Conservation (phyloP, 2,113 vertebrate genomes). For the Xiphophorus hellerii region DNA sequence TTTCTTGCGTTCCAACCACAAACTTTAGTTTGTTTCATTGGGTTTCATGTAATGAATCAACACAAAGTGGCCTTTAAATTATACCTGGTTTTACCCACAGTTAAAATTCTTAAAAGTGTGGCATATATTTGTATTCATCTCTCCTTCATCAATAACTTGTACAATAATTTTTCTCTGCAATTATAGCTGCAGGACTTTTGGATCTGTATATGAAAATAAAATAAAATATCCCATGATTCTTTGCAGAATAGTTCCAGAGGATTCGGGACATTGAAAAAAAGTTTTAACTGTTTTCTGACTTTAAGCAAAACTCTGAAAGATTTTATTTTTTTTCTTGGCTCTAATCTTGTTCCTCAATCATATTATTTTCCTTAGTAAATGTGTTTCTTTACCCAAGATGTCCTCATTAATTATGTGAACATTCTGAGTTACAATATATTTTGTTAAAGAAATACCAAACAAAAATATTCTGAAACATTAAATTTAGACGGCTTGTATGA, state of each 20-base stretch:
- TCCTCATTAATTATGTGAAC: no score
- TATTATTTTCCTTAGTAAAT: no score
- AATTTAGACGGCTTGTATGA: no score
- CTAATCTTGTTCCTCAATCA: no score
- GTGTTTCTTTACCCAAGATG: no score
- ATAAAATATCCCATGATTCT: no score
- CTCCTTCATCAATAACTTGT: neutral
- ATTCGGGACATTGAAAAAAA: neutral
- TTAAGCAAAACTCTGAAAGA: no score
- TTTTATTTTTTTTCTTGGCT: no score
- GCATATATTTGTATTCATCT: neutral
- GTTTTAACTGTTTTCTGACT: no score
- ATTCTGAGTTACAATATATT: no score
- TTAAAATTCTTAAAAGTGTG: neutral
- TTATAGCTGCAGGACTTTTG: neutral
- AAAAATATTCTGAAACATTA: no score
- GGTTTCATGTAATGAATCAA: neutral
- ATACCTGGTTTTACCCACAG: neutral
- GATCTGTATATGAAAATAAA: neutral
- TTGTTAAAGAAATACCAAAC: no score
- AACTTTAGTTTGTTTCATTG: neutral
- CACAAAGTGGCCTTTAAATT: neutral
- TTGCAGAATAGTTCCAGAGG: neutral
- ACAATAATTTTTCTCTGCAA: neutral
- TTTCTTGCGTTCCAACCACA: neutral